These are phyloP conservation scores for Mythimna pallens DNA, from an alignment of 2,888 invertebrate genomes.

Conservation along the genomic window DNA sequence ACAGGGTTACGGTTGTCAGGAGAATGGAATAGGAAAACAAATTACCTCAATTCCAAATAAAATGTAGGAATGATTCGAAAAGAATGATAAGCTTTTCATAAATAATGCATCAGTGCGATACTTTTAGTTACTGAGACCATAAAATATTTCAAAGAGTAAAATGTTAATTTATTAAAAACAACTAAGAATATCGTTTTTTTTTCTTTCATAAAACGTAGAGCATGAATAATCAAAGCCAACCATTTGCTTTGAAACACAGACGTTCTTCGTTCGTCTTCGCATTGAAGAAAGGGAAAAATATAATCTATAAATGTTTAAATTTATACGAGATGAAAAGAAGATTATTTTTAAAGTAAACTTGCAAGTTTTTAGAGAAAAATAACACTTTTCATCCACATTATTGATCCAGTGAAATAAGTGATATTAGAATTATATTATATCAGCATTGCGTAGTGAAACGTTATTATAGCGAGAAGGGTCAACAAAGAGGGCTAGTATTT, in stretches of 20 bases:
- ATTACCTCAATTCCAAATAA: background rate
- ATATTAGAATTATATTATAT: background rate
- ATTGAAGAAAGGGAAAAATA: background rate
- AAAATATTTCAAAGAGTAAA: conserved; percentile 5
- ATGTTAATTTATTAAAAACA: background rate
- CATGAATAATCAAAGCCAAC: conserved; percentile 42
- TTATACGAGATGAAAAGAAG: background rate
- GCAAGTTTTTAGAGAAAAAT: background rate
- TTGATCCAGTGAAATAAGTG: background rate
- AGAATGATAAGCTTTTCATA: background rate
- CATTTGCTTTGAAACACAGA: conserved; percentile 45
- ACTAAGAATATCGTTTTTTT: conserved; percentile 8
- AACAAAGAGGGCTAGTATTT: no score
- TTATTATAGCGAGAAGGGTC: background rate
- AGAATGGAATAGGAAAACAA: background rate
- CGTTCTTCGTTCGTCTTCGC: background rate
- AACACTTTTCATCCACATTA: background rate
- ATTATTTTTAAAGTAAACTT: conserved; percentile 1
- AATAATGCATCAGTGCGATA: background rate
- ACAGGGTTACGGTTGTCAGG: background rate
- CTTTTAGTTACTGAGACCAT: background rate
- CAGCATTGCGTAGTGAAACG: no score
- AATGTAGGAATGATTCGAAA: background rate
- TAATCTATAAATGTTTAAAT: background rate
- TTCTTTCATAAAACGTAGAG: conserved; percentile 18